Evolutionary conservation across 2,888 invertebrate genomes (phyloP), one percentile per base, ranked within the genome.

Genomic region (Athalia circularis): DNA sequence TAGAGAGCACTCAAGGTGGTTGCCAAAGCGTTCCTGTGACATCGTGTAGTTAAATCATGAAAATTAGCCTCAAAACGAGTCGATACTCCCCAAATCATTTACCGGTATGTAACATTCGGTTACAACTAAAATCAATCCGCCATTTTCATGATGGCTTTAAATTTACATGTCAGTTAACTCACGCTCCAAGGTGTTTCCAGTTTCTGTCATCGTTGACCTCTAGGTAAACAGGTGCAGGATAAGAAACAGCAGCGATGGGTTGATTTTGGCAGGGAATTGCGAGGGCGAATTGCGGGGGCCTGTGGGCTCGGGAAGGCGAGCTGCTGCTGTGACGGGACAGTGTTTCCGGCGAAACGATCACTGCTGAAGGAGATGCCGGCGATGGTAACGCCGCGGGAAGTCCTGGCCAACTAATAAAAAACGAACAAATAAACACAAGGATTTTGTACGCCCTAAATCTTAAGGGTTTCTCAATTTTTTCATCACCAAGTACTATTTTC

Each of bases 1-100:
- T 98, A 98, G 48, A 98, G 93, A 0, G 98, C 98, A 81, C 98
- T 98, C 83, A 98, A 92, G 15, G 97, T 96, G 54, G 96, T 96
- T 79, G 97, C 96, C 88, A 98, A 91, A 82, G 97, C 96, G 91
- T 97, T 97, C 85, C 97, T 97, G 91, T 74, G 91, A 91, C 80
- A 80, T 64, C 78, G 29, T 0, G 29, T 29, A 29, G 29, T 29
- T 2, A 83, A 79, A 64, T 54, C 50, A 81, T 5, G 65, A 77
- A 59, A 52, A 78, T 48, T 43, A 68, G 9, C 50, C 9, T 47
- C 5, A 52, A 68, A 54, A n/a, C 50, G 57, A n/a, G 9, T 15
- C n/a, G 11, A 4, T 29, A 9, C 45, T 29, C 45, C 11, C 9
- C 9, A 4, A 54, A 9, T 54, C 54, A 54, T 8, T 8, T 11